phyloP scores from a whole-genome alignment of 2,113 vertebrate genomes.

The Cettia cetti region DNA sequence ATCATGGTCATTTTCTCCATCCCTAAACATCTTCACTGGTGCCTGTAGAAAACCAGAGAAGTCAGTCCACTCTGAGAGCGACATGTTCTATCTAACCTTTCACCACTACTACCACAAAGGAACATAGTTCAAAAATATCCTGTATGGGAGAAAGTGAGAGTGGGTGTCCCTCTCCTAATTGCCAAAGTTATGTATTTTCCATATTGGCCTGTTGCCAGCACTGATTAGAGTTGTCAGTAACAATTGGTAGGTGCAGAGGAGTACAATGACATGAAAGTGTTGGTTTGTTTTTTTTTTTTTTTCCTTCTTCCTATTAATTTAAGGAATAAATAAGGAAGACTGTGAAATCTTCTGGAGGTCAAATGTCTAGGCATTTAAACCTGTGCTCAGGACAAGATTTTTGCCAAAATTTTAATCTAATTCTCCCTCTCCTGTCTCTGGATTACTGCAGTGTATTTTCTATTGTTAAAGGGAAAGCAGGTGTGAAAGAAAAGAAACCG shows the following conservation, averaged over 20 bases:
- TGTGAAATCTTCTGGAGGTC: background rate
- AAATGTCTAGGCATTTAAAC: background rate
- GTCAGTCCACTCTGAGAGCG: background rate
- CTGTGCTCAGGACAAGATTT: background rate
- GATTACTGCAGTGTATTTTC: background rate
- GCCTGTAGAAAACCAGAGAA: background rate
- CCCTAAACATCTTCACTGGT: rapidly evolving
- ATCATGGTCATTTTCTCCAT: background rate
- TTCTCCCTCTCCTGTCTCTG: background rate
- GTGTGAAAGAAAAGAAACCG: background rate
- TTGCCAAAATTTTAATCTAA: background rate
- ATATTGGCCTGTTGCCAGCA: background rate
- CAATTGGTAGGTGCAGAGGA: background rate
- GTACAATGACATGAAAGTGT: background rate
- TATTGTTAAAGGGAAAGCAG: background rate
- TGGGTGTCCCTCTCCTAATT: background rate
- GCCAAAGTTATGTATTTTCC: background rate
- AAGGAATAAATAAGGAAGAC: background rate
- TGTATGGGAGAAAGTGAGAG: background rate
- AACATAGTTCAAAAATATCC: background rate
- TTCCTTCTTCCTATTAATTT: background rate
- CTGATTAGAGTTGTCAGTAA: background rate
- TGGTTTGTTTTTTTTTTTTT: too few species aligned
- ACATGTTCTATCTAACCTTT: background rate
- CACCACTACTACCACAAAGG: rapidly evolving